These are phyloP conservation scores for Nothura maculosa DNA, from an alignment of 2,797 vertebrate genomes.

Conservation along the genomic window DNA sequence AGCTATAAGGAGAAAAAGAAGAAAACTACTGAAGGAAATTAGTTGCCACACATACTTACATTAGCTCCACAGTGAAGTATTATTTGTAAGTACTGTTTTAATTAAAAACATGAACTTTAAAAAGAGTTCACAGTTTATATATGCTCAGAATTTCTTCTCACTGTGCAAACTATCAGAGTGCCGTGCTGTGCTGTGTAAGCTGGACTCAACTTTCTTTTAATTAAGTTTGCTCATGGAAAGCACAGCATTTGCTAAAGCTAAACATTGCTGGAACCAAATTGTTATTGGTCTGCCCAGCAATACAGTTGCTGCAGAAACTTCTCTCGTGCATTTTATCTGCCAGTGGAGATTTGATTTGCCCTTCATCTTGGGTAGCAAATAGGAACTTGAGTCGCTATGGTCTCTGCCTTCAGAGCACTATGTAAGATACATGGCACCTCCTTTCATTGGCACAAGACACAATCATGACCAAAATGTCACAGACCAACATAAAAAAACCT, in stretches of 20 bases:
- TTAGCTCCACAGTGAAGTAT: not conserved
- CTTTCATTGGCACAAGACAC: not conserved
- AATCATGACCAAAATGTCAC: not conserved
- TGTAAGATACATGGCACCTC: not conserved
- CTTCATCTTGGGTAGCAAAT: not conserved
- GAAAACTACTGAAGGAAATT: not conserved
- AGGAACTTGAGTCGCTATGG: not conserved
- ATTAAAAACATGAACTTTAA: constrained; percentile 61
- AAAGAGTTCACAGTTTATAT: constrained; percentile 26
- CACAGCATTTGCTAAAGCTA: constrained; percentile 53
- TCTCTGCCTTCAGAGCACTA: not conserved
- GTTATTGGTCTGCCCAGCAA: not conserved
- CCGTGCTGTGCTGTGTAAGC: constrained; percentile 13
- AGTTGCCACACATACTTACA: not conserved
- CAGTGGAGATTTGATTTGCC: constrained; percentile 50
- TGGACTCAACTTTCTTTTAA: constrained; percentile 59
- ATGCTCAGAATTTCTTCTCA: constrained; percentile 22
- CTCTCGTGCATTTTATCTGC: constrained; percentile 26
- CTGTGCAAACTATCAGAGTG: constrained; percentile 26
- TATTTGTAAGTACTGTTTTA: constrained; percentile 40
- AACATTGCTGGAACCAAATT: constrained; percentile 21
- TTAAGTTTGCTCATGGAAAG: constrained; percentile 56
- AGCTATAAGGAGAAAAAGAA: not conserved
- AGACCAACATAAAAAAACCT: not conserved
- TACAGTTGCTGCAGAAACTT: constrained; percentile 10